Evolutionary conservation across 1,140 invertebrate genomes (phyloP).

Genomic region (Cydia splendana): DNA sequence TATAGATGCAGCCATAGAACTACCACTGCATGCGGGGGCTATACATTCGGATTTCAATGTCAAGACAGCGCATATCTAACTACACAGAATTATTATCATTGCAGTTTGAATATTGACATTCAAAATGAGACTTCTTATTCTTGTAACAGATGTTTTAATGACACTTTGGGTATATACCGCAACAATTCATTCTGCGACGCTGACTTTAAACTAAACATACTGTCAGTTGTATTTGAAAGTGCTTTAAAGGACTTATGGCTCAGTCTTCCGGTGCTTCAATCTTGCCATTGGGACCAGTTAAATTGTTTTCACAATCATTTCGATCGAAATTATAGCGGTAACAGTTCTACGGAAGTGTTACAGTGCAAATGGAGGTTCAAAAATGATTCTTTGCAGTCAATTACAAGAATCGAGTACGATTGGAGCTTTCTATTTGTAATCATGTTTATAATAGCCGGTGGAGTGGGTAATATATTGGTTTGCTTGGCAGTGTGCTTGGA

Average conservation of each 20-base stretch:
- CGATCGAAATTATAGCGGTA: slow-evolving; percentile 57
- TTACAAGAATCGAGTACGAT: slow-evolving; percentile 79
- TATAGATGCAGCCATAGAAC: slow-evolving; percentile 35
- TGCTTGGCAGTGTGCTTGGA: slow-evolving; percentile 93
- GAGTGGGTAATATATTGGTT: slow-evolving; percentile 95
- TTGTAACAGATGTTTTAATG: slow-evolving; percentile 63
- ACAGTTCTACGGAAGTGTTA: slow-evolving; percentile 50
- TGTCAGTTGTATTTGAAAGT: slow-evolving; percentile 65
- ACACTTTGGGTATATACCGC: slow-evolving; percentile 49
- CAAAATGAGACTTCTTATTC: slow-evolving; percentile 75
- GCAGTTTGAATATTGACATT: slow-evolving; percentile 65
- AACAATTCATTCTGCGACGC: slow-evolving; percentile 61
- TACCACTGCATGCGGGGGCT: slow-evolving; percentile 48
- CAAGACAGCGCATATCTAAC: slow-evolving; percentile 35
- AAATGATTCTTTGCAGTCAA: slow-evolving; percentile 48
- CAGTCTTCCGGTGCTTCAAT: slow-evolving; percentile 54
- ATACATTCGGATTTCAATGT: slow-evolving; percentile 57
- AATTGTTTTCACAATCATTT: slow-evolving; percentile 59
- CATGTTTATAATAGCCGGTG: slow-evolving; percentile 91
- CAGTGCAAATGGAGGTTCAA: slow-evolving; percentile 63
- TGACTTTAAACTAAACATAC: slow-evolving; percentile 70
- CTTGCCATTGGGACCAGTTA: slow-evolving; percentile 59
- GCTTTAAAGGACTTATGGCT: slow-evolving; percentile 72
- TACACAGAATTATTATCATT: slow-evolving; percentile 51
- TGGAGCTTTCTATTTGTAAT: slow-evolving; percentile 90